Conservation (phyloP, 2,797 vertebrate species). For the Sebastes hopkinsi region DNA sequence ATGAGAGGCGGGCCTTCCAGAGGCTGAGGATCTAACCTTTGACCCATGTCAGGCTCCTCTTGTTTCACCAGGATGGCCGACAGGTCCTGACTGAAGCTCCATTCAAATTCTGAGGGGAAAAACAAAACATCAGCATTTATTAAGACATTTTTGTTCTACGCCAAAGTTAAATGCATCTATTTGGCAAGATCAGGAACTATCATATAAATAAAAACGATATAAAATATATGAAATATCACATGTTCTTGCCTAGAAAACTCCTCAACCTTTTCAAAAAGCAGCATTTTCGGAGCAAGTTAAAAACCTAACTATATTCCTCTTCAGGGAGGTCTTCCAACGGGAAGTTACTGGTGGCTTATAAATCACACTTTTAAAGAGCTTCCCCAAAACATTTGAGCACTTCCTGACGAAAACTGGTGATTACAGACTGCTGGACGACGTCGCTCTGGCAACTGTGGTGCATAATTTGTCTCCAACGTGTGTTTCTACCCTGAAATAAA, state of each 20-base stretch:
- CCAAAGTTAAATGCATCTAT: too few species aligned
- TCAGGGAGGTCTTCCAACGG: conserved; percentile 55
- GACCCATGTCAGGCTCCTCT: conserved; percentile 88
- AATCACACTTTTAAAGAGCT: conserved; percentile 63
- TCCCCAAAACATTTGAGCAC: conserved; percentile 63
- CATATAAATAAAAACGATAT: not conserved
- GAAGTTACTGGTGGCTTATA: conserved; percentile 55
- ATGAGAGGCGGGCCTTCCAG: conserved; percentile 79
- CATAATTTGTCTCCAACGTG: conserved; percentile 66
- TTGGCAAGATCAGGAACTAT: too few species aligned
- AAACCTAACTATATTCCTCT: not conserved
- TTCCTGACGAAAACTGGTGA: conserved; percentile 65
- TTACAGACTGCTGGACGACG: conserved; percentile 63
- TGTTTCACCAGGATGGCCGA: conserved; percentile 97
- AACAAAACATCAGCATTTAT: not conserved
- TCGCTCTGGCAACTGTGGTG: conserved; percentile 60
- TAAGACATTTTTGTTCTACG: not conserved
- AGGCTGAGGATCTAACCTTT: conserved; percentile 82
- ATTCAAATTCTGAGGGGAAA: conserved; percentile 85
- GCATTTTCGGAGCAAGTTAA: not conserved
- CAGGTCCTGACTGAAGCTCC: conserved; percentile 95
- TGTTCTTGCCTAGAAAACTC: too few species aligned
- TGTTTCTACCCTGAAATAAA: conserved; percentile 62
- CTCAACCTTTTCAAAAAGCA: not conserved
- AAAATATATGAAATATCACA: too few species aligned